Evolutionary conservation across 2,113 vertebrate species (phyloP).

Genomic region (Poeciliopsis occidentalis): DNA sequence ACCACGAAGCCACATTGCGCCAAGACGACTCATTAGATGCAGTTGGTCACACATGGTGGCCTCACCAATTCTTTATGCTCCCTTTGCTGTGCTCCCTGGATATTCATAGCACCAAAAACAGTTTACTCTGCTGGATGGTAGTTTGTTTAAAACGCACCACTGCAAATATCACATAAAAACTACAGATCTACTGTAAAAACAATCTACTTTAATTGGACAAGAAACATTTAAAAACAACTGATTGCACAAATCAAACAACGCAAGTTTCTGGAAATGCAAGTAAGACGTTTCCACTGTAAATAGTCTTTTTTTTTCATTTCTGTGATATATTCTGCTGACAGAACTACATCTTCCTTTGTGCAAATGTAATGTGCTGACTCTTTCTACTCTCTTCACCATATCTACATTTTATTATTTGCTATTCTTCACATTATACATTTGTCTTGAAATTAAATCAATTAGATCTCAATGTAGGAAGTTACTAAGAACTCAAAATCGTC

Average conservation of each 20-base stretch:
- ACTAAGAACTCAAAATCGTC: not conserved
- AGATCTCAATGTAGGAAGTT: no score
- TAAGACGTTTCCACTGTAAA: not conserved
- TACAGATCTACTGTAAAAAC: not conserved
- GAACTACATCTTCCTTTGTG: not conserved
- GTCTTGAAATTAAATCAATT: no score
- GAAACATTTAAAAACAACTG: not conserved
- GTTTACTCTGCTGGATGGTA: not conserved
- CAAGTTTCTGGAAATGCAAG: not conserved
- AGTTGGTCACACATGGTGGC: constrained; percentile 34
- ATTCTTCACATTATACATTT: not conserved
- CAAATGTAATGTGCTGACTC: not conserved
- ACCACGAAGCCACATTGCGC: constrained; percentile 46
- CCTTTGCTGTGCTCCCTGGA: constrained; percentile 6
- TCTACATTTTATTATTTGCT: not conserved
- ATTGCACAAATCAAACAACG: no score
- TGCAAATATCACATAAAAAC: not conserved
- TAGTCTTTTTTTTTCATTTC: not conserved
- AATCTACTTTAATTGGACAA: not conserved
- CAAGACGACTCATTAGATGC: constrained; percentile 60
- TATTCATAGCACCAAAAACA: not conserved
- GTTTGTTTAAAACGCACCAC: not conserved
- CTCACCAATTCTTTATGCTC: constrained; percentile 22
- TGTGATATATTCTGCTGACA: not conserved
- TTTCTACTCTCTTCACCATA: not conserved